Evolutionary conservation across 2,797 vertebrate species (phyloP).

Genomic region (Megalops cyprinoides): DNA sequence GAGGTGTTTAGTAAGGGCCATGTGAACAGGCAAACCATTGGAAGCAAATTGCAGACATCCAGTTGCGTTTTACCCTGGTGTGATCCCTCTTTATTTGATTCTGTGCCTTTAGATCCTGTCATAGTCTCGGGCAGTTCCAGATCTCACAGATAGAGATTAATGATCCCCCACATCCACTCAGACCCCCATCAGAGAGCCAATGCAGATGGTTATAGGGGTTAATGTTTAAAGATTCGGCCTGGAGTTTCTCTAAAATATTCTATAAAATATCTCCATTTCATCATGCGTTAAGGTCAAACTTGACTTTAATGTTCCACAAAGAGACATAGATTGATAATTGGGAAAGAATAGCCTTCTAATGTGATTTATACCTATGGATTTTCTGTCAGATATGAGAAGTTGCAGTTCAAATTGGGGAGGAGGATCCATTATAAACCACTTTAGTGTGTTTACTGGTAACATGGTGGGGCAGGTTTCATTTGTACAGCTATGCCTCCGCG

Average conservation of each 20-base stretch:
- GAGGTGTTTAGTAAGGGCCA: no score
- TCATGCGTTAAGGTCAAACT: conserved; percentile 86
- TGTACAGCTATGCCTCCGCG: conserved; percentile 44
- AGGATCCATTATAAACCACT: conserved; percentile 89
- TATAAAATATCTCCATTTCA: conserved; percentile 73
- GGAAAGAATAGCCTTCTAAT: conserved; percentile 89
- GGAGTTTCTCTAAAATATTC: conserved; percentile 68
- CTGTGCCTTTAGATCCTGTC: conserved; percentile 22
- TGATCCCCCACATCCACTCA: conserved; percentile 57
- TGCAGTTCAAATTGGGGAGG: conserved; percentile 89
- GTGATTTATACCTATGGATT: conserved; percentile 99
- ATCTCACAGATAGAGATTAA: conserved; percentile 61
- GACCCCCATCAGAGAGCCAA: conserved; percentile 33
- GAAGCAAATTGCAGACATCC: conserved; percentile 9
- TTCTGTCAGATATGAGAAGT: conserved; percentile 97
- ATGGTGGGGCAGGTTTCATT: conserved; percentile 69
- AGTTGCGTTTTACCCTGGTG: conserved; percentile 26
- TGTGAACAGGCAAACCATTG: no score
- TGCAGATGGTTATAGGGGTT: conserved; percentile 55
- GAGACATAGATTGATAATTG: conserved; percentile 98
- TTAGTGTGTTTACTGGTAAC: conserved; percentile 80
- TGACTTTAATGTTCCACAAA: conserved; percentile 88
- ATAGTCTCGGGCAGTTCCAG: conserved; percentile 30
- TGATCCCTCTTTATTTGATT: conserved; percentile 40
- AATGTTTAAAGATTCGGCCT: conserved; percentile 66